Conservation (phyloP, 2,113 vertebrate species). For the Mastomys coucha region DNA sequence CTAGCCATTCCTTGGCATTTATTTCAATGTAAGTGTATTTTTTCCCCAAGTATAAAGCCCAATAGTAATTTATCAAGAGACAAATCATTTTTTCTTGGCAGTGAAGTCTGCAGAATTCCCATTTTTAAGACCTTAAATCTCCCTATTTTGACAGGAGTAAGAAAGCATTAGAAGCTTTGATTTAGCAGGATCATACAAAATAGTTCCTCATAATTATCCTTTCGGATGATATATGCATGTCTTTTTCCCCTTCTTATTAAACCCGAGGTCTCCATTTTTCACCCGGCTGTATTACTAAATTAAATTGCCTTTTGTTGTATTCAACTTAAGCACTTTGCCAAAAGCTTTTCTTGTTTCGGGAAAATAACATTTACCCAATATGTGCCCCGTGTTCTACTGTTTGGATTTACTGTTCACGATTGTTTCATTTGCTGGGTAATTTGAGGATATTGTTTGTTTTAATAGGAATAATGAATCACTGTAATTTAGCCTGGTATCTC, state of each 20-base stretch:
- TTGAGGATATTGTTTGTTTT: constrained; percentile 88
- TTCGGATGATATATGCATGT: constrained; percentile 92
- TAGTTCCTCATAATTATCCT: constrained; percentile 94
- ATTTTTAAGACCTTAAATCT: constrained; percentile 93
- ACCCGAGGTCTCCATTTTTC: constrained; percentile 92
- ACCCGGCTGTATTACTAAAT: constrained; percentile 91
- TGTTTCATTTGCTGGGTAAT: constrained; percentile 86
- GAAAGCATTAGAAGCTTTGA: constrained; percentile 93
- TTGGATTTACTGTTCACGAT: constrained; percentile 88
- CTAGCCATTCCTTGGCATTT: constrained; percentile 90
- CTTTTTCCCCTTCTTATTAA: constrained; percentile 91
- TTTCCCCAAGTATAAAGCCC: constrained; percentile 89
- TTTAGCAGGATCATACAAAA: constrained; percentile 93
- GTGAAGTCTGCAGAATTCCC: constrained; percentile 92
- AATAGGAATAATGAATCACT: constrained; percentile 91
- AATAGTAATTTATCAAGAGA: constrained; percentile 92
- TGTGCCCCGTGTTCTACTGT: constrained; percentile 82
- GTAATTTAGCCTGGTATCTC: constrained; percentile 84
- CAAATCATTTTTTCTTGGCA: constrained; percentile 93
- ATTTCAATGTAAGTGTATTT: constrained; percentile 91
- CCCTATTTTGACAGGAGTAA: constrained; percentile 90
- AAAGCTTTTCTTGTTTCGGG: constrained; percentile 87
- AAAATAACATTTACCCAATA: constrained; percentile 88
- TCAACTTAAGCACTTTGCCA: constrained; percentile 89
- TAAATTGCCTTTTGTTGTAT: constrained; percentile 92